phyloP scores from a whole-genome alignment of 1,140 invertebrate genomes.

The Plodia interpunctella region DNA sequence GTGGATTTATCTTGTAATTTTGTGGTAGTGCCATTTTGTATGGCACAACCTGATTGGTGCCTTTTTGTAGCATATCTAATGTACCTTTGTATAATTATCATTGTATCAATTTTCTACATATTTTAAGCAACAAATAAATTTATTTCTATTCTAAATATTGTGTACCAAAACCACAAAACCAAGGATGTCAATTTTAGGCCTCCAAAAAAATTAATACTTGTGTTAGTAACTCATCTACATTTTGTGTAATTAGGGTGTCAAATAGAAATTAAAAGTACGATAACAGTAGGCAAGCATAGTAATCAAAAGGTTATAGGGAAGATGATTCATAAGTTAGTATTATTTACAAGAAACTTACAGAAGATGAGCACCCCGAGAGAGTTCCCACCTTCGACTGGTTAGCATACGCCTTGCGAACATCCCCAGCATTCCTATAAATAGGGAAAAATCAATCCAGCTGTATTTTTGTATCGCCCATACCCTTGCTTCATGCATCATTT shows the following conservation, averaged over 20 bases:
- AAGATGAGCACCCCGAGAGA: conserved; percentile 76
- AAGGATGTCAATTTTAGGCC: too few relatives aligned
- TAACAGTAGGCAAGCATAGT: conserved; percentile 24
- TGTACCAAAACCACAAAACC: too few relatives aligned
- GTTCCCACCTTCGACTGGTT: conserved; percentile 73
- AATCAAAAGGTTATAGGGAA: neutral
- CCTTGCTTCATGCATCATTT: conserved; percentile 61
- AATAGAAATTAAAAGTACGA: conserved; percentile 14
- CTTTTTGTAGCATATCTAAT: too few relatives aligned
- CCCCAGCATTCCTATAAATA: conserved; percentile 76
- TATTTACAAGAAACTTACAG: conserved; percentile 52
- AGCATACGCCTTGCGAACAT: conserved; percentile 69
- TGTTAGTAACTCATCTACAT: conserved; percentile 1
- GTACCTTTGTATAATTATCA: too few relatives aligned
- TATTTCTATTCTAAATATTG: too few relatives aligned
- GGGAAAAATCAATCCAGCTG: conserved; percentile 66
- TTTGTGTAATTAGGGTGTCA: conserved; percentile 12
- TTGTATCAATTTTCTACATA: too few relatives aligned
- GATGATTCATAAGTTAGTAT: conserved; percentile 29
- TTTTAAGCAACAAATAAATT: too few relatives aligned
- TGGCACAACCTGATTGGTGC: too few relatives aligned
- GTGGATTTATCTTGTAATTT: too few relatives aligned
- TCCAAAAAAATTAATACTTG: neutral
- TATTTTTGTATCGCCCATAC: conserved; percentile 46
- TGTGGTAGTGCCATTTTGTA: too few relatives aligned